Base-by-base conservation (phyloP, 2,113 vertebrate species). In the Gasterosteus nipponicus region DNA sequence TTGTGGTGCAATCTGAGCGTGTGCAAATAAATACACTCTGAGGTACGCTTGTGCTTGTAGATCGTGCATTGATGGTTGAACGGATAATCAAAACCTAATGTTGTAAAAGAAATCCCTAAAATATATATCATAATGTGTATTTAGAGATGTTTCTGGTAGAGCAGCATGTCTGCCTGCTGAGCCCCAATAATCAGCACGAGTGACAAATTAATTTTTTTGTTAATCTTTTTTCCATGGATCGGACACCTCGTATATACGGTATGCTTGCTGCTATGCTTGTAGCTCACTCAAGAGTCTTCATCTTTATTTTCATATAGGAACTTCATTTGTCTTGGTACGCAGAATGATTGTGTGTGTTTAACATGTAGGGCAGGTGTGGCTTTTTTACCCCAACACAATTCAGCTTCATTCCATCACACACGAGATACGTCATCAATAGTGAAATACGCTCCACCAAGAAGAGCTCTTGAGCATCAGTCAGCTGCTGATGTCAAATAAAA, bases 401-500 rank as follows among this genome's bases (percentile, higher is more conserved):
- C 44, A 41, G 41, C 11, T 41, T 60, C 11, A 54, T 63, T 69
- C 26, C 63, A 61, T 69, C 44, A 46, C 60, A 57, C 38, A 57
- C 58, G 46, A 54, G 10, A 71, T 29, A 63, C 75, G 22, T 65
- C 49, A 73, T 72, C 54, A 39, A 75, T 31, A 69, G 35, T 16
- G 1, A 41, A 35, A 59, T 1, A 41, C 47, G 38, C 47, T 42
- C 11, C 22, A 72, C 47, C 58, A 60, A 31, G 69, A 79, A 59
- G 63, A 54, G 57, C 46, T 65, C 38, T 64, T 66, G 33, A 86
- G 75, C 61, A 47, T 83, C 84, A 75, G 75, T 88, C 80, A 82
- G 67, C 87, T 79, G 75, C 64, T 82, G 6, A 78, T 75, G 65
- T 87, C 75, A 82, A 85, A 86, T 82, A 73, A 76, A 83, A 80